These are phyloP conservation scores for Scaptomyza graminum DNA, from an alignment of 1,140 invertebrate species.

Conservation along the genomic window DNA sequence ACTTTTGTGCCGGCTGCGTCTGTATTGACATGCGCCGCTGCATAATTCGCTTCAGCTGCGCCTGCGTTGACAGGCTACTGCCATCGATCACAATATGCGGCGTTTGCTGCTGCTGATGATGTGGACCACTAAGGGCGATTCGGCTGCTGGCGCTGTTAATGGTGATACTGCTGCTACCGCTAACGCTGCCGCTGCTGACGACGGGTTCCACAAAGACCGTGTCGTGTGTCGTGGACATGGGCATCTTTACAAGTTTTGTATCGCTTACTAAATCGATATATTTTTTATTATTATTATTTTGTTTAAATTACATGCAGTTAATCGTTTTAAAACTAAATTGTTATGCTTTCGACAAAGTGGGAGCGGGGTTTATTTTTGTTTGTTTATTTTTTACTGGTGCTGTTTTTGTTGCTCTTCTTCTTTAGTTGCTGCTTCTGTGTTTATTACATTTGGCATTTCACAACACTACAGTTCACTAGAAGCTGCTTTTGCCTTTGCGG, in stretches of 20 bases:
- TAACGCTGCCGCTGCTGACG: conserved; percentile 43
- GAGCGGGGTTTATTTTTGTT: conserved; percentile 37
- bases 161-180: conserved; percentile 21
- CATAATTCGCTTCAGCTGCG: conserved; percentile 72
- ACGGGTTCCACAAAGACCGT: conserved; percentile 70
- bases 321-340: conserved; percentile 51
- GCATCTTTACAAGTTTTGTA: conserved; percentile 48
- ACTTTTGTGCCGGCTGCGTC: conserved; percentile 57
- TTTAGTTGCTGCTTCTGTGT: conserved; percentile 44
- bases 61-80: conserved; percentile 66
- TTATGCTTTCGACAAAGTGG: conserved; percentile 30
- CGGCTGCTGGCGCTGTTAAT: conserved; percentile 38
- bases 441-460: conserved; percentile 59
- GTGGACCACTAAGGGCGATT: conserved; percentile 29
- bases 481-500: conserved; percentile 60
- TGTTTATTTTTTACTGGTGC: conserved; percentile 36
- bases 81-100: conserved; percentile 71
- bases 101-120: conserved; percentile 36
- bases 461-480: conserved; percentile 68
- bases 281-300: conserved; percentile 11
- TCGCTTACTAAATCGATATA: conserved; percentile 36
- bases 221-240: conserved; percentile 70
- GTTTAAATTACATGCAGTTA: conserved; percentile 7
- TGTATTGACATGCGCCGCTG: conserved; percentile 70
- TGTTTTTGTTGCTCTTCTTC: conserved; percentile 52